Evolutionary conservation across 2,113 vertebrate genomes (phyloP).

Genomic region (Chlamydotis undulata): DNA sequence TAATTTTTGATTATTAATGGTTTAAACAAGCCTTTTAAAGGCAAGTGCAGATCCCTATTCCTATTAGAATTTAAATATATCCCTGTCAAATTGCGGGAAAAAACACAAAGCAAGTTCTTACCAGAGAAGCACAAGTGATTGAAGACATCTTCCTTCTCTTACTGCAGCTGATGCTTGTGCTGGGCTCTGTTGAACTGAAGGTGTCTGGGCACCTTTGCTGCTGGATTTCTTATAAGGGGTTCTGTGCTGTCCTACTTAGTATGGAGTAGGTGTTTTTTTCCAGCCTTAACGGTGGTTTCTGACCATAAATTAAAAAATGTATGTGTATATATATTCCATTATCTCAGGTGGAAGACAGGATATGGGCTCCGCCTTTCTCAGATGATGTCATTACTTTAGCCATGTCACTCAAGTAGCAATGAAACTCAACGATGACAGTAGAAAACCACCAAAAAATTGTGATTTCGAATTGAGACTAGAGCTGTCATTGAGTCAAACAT

Average conservation of each 20-base stretch:
- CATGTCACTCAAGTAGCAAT: not conserved
- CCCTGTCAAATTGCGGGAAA: accelerated
- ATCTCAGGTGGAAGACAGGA: slow-evolving; percentile 1
- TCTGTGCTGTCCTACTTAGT: not conserved
- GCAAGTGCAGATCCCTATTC: not conserved
- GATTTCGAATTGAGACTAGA: not conserved
- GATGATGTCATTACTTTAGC: not conserved
- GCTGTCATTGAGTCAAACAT: accelerated
- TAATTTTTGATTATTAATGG: not conserved
- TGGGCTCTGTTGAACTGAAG: not conserved
- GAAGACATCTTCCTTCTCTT: not conserved
- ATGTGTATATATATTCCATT: slow-evolving; percentile 8
- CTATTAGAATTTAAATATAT: not conserved
- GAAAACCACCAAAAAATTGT: not conserved
- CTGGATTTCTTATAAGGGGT: slow-evolving; percentile 52
- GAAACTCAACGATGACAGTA: not conserved
- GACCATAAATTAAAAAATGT: not conserved
- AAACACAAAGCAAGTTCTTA: not conserved
- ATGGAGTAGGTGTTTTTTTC: slow-evolving; percentile 10
- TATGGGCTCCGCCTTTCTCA: not conserved
- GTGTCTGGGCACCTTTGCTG: not conserved
- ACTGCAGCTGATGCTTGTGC: not conserved
- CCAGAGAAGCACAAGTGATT: not conserved
- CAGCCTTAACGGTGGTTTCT: slow-evolving; percentile 17
- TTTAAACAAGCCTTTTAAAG: not conserved